These are phyloP conservation scores for Turritopsis dohrnii DNA, from an alignment of 30 jellyfish, hydroid and myxozoan genomes.

Conservation along the genomic window DNA sequence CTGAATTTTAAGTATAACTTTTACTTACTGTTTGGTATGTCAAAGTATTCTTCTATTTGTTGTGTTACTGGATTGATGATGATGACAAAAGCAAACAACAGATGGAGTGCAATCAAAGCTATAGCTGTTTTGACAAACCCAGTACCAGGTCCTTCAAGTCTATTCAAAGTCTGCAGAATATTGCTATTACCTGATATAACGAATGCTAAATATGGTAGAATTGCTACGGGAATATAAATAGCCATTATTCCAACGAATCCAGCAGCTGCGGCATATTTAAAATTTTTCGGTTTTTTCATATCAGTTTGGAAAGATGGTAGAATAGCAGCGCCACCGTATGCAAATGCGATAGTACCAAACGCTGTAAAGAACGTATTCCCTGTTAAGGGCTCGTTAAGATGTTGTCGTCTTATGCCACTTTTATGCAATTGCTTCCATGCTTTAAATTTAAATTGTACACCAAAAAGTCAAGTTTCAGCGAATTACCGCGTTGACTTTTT, in stretches of 20 bases:
- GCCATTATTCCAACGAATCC: conserved; percentile 20
- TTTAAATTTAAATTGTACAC: too few relatives aligned
- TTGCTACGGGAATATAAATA: conserved; percentile 10
- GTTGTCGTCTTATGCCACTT: too few relatives aligned
- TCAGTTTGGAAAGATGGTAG: conserved; percentile 25
- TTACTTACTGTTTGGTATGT: conserved; percentile 21
- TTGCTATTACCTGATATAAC: background rate
- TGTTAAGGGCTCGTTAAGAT: too few relatives aligned
- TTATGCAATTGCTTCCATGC: too few relatives aligned
- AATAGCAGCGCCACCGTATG: conserved; percentile 28
- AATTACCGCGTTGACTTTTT: too few relatives aligned
- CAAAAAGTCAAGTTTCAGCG: too few relatives aligned
- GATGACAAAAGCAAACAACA: conserved; percentile 10
- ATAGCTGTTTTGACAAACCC: conserved; percentile 12
- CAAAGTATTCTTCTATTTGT: conserved; percentile 17
- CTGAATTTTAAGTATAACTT: too few relatives aligned
- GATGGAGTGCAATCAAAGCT: conserved; percentile 19
- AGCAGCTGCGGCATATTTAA: conserved; percentile 4
- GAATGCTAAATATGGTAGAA: conserved; percentile 9
- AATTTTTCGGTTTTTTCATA: conserved; percentile 13
- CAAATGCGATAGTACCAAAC: conserved; percentile 24
- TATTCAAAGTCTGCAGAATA: background rate
- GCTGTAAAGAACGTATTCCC: conserved; percentile 20
- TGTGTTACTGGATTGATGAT: conserved; percentile 9
- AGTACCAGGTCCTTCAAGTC: background rate